Evolutionary conservation across 2,797 vertebrate species (phyloP).

Genomic region (Silurus aristotelis): DNA sequence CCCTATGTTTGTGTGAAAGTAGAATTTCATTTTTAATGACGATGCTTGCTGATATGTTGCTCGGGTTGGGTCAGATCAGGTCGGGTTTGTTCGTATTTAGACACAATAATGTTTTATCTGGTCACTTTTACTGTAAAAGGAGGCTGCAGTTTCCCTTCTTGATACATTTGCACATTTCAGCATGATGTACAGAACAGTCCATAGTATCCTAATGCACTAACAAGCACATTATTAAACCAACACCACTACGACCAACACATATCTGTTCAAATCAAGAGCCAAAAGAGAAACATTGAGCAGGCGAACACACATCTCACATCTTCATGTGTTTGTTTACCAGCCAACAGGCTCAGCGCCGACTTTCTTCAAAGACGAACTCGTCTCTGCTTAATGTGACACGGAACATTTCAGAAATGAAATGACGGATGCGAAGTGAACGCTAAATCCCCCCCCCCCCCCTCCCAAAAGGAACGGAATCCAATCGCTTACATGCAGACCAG

Average conservation of each 20-base stretch:
- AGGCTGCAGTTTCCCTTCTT: neutral
- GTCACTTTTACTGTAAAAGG: neutral
- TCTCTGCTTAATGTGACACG: slow-evolving; percentile 58
- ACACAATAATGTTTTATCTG: neutral
- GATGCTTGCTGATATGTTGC: neutral
- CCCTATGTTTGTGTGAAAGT: neutral
- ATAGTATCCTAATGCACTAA: neutral
- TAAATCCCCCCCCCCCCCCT: slow-evolving; percentile 58
- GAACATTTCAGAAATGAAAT: slow-evolving; percentile 67
- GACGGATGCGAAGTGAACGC: slow-evolving; percentile 59
- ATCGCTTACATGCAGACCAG: slow-evolving; percentile 30
- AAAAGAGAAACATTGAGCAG: slow-evolving; percentile 31
- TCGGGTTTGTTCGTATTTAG: neutral
- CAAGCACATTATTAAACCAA: neutral
- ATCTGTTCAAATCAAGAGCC: slow-evolving; percentile 18
- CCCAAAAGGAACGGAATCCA: slow-evolving; percentile 25
- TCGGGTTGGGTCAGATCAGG: neutral
- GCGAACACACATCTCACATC: slow-evolving; percentile 15
- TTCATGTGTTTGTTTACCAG: slow-evolving; percentile 63
- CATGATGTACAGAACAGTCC: neutral
- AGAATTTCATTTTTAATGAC: neutral
- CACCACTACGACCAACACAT: neutral
- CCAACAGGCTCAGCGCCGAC: slow-evolving; percentile 41
- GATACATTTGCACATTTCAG: too few species aligned
- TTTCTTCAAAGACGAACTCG: slow-evolving; percentile 34